These are phyloP conservation scores for Pachliopta kotzebuea DNA, from an alignment of 2,888 invertebrate species.

Conservation along the genomic window DNA sequence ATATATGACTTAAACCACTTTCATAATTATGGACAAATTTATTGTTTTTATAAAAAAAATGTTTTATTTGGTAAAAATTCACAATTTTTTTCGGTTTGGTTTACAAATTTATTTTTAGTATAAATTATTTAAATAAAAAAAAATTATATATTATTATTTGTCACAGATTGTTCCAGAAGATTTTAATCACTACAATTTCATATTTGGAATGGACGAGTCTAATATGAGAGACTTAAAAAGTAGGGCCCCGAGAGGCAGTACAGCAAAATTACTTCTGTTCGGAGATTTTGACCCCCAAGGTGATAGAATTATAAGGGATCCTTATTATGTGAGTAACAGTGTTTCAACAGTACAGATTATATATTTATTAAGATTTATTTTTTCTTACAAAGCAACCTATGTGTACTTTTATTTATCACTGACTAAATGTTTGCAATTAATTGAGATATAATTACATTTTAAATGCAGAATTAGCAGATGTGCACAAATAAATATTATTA, in stretches of 20 bases:
- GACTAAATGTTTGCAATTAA: too few species aligned
- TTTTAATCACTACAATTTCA: conserved; percentile 90
- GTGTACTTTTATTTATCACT: too few species aligned
- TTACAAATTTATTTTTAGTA: not conserved
- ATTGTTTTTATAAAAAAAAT: not conserved
- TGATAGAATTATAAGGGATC: conserved; percentile 91
- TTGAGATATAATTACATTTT: too few species aligned
- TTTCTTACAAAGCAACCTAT: too few species aligned
- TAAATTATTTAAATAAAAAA: not conserved
- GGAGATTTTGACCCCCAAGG: conserved; percentile 93
- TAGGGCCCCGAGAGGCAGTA: conserved; percentile 82
- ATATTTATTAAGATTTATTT: not conserved
- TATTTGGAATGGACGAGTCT: conserved; percentile 97
- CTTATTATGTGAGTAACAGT: conserved; percentile 88
- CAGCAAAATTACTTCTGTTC: conserved; percentile 88
- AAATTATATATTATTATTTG: not conserved
- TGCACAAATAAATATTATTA: too few species aligned
- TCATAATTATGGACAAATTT: too few species aligned
- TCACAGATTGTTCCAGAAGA: conserved; percentile 73
- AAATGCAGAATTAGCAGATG: too few species aligned
- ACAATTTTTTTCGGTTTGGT: too few species aligned
- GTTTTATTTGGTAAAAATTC: not conserved
- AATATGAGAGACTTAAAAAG: conserved; percentile 87
- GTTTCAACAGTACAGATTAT: conserved; percentile 66
- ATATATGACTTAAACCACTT: too few species aligned